A percentile compares a stretch with the other conserved stretches of the same genome.
Conservation (phyloP, 2,113 vertebrate species). For the Rhea americana region DNA sequence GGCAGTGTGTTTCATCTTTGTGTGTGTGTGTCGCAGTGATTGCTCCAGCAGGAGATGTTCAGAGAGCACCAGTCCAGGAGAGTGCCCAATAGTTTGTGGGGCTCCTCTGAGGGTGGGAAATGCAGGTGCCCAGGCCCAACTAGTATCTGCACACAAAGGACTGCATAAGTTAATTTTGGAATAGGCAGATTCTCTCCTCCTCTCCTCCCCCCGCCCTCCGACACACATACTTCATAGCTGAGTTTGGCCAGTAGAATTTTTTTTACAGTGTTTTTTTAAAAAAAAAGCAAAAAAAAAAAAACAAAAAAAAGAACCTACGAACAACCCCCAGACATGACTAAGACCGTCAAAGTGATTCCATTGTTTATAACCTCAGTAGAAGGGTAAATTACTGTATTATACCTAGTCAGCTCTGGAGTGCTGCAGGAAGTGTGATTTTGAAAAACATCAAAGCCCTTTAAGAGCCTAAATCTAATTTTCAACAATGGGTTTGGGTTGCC, state of each 20-base stretch:
- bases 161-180: background rate
- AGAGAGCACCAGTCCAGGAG: rapidly evolving
- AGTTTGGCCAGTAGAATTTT: background rate
- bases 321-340: background rate
- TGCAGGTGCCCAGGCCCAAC: background rate
- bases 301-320: background rate
- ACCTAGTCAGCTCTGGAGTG: slow-evolving; percentile 14
- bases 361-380: background rate
- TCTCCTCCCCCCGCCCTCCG: background rate
- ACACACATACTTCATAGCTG: background rate
- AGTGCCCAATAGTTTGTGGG: background rate
- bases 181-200: background rate
- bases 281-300: background rate
- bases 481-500: slow-evolving; percentile 45
- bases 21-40: background rate
- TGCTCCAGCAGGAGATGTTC: background rate
- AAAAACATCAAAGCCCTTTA: slow-evolving; percentile 43
- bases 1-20: background rate
- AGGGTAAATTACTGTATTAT: slow-evolving; percentile 3
- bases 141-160: background rate
- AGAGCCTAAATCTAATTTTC: slow-evolving; percentile 57
- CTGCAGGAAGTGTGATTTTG: slow-evolving; percentile 47
- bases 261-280: background rate
- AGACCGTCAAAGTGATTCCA: background rate
- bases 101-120: background rate